Percentiles rank a stretch among this genome's conserved stretches.
Conservation (phyloP, 2,113 vertebrate genomes). For the Rhipidura dahli region DNA sequence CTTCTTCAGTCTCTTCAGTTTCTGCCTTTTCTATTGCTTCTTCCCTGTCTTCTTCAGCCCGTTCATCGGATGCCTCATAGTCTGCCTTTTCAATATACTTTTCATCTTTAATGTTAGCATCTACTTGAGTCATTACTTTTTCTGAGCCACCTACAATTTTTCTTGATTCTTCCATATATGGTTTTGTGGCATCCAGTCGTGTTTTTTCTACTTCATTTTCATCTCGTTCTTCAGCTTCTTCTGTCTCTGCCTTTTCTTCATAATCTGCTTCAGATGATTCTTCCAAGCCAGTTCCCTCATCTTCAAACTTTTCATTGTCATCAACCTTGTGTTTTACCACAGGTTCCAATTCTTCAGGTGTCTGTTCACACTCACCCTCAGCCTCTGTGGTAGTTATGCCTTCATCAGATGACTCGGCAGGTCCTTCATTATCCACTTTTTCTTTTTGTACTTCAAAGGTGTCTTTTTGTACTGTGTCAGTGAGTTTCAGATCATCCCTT, state of each 20-base stretch:
- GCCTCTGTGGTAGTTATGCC: constrained; percentile 91
- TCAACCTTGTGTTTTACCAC: constrained; percentile 79
- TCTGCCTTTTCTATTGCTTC: constrained; percentile 75
- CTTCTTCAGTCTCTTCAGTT: constrained; percentile 69
- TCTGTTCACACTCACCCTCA: constrained; percentile 87
- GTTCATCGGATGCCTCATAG: constrained; percentile 68
- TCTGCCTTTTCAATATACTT: constrained; percentile 67
- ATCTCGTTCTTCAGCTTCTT: constrained; percentile 84
- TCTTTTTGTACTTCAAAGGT: constrained; percentile 80
- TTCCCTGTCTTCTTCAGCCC: constrained; percentile 74
- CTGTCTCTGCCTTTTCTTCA: constrained; percentile 90
- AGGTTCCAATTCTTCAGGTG: constrained; percentile 84
- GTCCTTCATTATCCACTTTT: constrained; percentile 76
- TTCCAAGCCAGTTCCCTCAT: constrained; percentile 90
- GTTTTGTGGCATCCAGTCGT: constrained; percentile 36
- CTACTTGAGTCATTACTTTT: constrained; percentile 35
- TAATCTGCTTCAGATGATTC: constrained; percentile 89
- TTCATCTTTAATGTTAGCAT: constrained; percentile 26
- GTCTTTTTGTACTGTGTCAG: constrained; percentile 69
- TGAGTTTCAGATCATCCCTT: constrained; percentile 68
- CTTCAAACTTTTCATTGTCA: constrained; percentile 88
- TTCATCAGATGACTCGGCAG: constrained; percentile 87
- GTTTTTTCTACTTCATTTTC: constrained; percentile 66
- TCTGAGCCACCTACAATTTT: constrained; percentile 41
- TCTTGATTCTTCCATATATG: background rate